phyloP scores from a whole-genome alignment of 2,888 invertebrate species.

The Linyphia triangularis region DNA sequence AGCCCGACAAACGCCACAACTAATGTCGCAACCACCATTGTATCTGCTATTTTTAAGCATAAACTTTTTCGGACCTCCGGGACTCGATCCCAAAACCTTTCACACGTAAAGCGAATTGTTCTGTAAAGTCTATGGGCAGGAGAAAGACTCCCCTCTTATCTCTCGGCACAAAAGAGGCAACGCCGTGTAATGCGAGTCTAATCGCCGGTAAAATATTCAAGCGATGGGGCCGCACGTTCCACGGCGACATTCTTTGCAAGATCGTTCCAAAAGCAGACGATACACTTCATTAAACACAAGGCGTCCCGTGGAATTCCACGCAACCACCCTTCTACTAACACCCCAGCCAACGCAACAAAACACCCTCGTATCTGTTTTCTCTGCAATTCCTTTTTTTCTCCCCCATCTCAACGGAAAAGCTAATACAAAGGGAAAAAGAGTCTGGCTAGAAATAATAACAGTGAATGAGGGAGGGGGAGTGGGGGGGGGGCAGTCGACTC shows the following conservation, averaged over 20 bases:
- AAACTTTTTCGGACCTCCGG: too few species aligned
- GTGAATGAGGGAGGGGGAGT: too few species aligned
- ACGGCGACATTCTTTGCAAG: constrained; percentile 68
- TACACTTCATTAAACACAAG: constrained; percentile 74
- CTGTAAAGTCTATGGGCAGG: too few species aligned
- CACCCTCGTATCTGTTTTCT: constrained; percentile 3
- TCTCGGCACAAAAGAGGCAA: constrained; percentile 41
- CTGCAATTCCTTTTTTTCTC: constrained; percentile 15
- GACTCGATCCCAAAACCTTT: too few species aligned
- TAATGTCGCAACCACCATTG: too few species aligned
- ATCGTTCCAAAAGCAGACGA: constrained; percentile 56
- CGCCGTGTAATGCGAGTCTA: constrained; percentile 66
- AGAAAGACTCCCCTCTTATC: background rate
- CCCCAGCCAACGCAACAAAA: background rate
- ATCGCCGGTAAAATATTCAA: constrained; percentile 74
- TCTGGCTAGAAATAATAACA: constrained; percentile 14
- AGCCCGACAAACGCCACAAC: too few species aligned
- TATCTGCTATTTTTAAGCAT: too few species aligned
- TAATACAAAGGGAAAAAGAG: constrained; percentile 38
- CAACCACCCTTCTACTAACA: background rate
- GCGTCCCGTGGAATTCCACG: constrained; percentile 49
- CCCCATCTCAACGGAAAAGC: constrained; percentile 1
- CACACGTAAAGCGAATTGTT: too few species aligned
- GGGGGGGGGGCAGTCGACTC: constrained; percentile 33
- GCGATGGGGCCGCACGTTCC: constrained; percentile 57